Base-by-base conservation (phyloP, 2,113 vertebrate genomes). In the Ariopsis seemanni region DNA sequence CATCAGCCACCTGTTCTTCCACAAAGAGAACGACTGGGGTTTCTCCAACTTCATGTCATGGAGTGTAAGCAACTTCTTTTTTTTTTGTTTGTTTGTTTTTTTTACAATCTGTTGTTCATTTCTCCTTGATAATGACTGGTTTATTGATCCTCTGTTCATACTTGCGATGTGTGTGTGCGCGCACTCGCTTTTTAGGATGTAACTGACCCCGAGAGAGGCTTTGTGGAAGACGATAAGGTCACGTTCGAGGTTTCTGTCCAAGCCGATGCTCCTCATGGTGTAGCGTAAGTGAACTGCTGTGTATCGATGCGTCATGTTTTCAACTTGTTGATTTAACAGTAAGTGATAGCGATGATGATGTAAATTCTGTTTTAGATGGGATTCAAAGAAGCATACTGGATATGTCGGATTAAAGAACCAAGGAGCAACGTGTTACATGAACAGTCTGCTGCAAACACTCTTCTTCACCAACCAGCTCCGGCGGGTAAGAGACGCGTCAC, bases 11-110 rank as follows among this genome's bases (percentile, higher is more conserved):
- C 95, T 99, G 85, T 99, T 99, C 94, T 99, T 99, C 95, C 98
- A 99, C 94, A 99, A 99, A 94, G 98, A 99, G 90, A 99, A 99
- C 10, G 98, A 99, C 85, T 99, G 98, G 98, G 98, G 98, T 85
- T 99, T 99, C 92, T 99, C 98, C 91, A 99, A 98, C 93, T 99
- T 99, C 91, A 99, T 99, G 98, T 97, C 98, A 87, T 99, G 98
- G 98, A 99, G 97, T 91, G 98, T 99, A 95, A 98, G 98, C 97
- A 12, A 20, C 2, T 18, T 25, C 4, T 58, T 7, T 11, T 12
- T 30, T 30, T 30, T 30, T 30, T 15, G 7, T 9, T 27, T 3
- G n/a, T 3, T 34, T 10, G 4, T 7, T 12, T 11, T 20, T 14
- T 7, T 55, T 53, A 42, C 42, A 2, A 18, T 53, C 15, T 63